Conservation (phyloP, 92 coral and sea anemone genomes). For the Parazoanthus darwini region DNA sequence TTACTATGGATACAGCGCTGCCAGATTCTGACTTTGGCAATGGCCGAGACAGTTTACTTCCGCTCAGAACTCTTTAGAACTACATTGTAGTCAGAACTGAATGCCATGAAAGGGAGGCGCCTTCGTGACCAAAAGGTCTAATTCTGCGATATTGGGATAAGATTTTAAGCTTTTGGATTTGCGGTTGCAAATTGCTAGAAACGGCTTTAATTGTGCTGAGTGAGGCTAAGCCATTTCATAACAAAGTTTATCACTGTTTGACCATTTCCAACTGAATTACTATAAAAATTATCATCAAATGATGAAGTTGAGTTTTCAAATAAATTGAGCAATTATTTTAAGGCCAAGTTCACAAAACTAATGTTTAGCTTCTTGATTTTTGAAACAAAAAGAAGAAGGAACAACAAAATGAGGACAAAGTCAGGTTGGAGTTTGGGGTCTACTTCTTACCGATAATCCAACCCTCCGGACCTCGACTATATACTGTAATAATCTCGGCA, state of each 20-base stretch:
- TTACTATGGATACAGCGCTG: constrained; percentile 8
- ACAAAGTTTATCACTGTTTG: not conserved
- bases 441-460: not conserved
- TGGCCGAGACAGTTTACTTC: constrained; percentile 28
- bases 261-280: no score
- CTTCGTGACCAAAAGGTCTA: not conserved
- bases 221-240: not conserved
- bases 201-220: not conserved
- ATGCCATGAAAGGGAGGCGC: not conserved
- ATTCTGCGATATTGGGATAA: not conserved
- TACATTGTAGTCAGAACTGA: not conserved
- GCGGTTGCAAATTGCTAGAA: not conserved
- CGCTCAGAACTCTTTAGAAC: constrained; percentile 38
- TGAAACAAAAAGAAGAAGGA: no score
- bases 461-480: not conserved
- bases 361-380: no score
- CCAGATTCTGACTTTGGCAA: constrained; percentile 23
- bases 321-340: no score
- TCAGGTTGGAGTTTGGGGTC: not conserved
- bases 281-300: no score
- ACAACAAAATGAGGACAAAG: not conserved
- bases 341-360: no score
- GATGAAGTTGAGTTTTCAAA: no score
- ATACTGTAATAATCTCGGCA: not conserved
- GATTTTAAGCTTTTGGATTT: not conserved